Evolutionary conservation across 2,797 vertebrate genomes (phyloP).

Genomic region (Falco peregrinus): DNA sequence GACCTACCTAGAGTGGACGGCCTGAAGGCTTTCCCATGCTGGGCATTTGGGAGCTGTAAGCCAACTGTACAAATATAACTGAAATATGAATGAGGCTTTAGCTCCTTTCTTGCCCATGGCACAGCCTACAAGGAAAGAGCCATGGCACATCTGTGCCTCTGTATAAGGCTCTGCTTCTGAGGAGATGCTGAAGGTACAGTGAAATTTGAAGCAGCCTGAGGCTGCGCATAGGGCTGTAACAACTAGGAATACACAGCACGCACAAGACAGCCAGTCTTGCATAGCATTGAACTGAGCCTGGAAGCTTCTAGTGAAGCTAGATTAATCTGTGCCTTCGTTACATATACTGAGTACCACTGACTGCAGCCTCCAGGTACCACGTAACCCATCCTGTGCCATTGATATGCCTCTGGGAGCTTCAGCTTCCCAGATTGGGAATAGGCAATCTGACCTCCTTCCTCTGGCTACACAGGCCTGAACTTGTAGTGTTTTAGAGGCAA

Average conservation of each 20-base stretch:
- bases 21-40: not conserved
- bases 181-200: not conserved
- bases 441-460: not conserved
- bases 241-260: not conserved
- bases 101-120: not conserved
- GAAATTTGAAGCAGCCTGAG: not conserved
- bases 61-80: not conserved
- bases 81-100: not conserved
- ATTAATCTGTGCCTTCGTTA: no score
- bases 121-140: not conserved
- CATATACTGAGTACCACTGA: fast-evolving
- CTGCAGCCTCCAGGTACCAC: not conserved
- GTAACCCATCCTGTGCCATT: not conserved
- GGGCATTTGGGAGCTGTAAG: not conserved
- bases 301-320: not conserved
- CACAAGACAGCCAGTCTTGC: not conserved
- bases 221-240: not conserved
- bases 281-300: not conserved
- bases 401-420: not conserved
- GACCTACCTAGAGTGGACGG: not conserved
- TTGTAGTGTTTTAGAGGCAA: not conserved
- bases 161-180: not conserved
- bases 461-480: not conserved
- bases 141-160: not conserved
- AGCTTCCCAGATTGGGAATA: not conserved